Percentiles rank a stretch among this genome's conserved stretches.
Evolutionary conservation across 2,888 invertebrate species (phyloP).

Genomic region (Anodontia alba): DNA sequence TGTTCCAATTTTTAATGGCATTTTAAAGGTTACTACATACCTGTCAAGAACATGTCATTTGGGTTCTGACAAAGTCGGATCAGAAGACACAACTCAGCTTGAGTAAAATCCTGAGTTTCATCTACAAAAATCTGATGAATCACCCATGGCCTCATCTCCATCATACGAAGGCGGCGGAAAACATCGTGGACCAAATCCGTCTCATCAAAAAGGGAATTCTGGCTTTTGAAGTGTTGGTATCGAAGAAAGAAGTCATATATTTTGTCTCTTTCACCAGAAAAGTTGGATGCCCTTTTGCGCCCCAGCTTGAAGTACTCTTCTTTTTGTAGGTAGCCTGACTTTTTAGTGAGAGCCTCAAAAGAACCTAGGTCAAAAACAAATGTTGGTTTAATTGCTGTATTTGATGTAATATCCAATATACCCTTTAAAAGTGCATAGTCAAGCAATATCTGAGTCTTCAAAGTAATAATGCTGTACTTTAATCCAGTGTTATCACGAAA

Average conservation of each 20-base stretch:
- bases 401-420: no score
- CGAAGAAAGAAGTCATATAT: slow-evolving; percentile 67
- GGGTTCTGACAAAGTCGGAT: slow-evolving; percentile 77
- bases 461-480: no score
- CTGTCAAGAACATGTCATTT: slow-evolving; percentile 79
- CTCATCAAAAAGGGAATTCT: slow-evolving; percentile 72
- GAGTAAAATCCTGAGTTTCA: slow-evolving; percentile 82
- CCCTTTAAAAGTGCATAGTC: no score
- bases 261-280: slow-evolving; percentile 66
- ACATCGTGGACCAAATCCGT: slow-evolving; percentile 70
- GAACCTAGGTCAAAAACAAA: no score
- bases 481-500: no score
- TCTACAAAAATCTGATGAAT: slow-evolving; percentile 80
- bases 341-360: slow-evolving; percentile 70
- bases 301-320: slow-evolving; percentile 72
- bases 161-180: slow-evolving; percentile 52
- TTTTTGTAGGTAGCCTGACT: slow-evolving; percentile 57
- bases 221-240: slow-evolving; percentile 67
- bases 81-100: slow-evolving; percentile 79
- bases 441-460: no score
- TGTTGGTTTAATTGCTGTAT: no score
- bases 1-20: no score
- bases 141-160: slow-evolving; percentile 52
- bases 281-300: slow-evolving; percentile 74
- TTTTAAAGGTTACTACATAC: no score